These are phyloP conservation scores for Trachelipus rathkii DNA, from an alignment of 1,140 invertebrate species.

Conservation along the genomic window DNA sequence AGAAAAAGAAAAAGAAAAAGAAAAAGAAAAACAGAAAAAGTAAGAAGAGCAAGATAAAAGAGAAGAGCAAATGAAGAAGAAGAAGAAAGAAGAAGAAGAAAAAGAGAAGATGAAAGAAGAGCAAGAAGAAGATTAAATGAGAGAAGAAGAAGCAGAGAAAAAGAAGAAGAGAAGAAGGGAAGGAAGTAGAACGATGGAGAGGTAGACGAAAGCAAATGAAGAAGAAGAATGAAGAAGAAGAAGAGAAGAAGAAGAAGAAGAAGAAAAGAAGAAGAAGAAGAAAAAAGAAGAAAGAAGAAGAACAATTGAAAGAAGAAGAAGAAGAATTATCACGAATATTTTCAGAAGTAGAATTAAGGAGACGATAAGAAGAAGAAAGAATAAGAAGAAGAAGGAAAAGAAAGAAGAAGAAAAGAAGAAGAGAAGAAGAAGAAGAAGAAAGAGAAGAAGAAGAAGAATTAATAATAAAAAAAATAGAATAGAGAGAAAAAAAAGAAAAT, in stretches of 20 bases:
- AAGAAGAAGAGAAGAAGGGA: background rate
- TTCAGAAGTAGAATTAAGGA: constrained; percentile 4
- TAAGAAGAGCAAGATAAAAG: no score
- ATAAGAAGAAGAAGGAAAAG: no score
- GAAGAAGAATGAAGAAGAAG: no score
- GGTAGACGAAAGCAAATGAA: background rate
- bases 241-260: background rate
- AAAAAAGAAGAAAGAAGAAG: background rate
- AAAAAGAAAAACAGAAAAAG: no score
- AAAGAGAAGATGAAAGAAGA: no score
- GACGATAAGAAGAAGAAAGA: no score
- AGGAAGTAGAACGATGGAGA: background rate
- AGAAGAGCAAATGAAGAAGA: no score
- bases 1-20: no score
- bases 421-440: background rate
- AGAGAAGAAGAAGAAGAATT: no score
- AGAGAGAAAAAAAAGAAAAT: no score
- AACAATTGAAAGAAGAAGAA: background rate
- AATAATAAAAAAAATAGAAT: no score
- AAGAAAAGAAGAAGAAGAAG: background rate
- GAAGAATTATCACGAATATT: constrained; percentile 3
- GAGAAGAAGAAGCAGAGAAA: background rate
- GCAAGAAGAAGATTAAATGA: background rate
- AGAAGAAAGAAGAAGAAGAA: no score
- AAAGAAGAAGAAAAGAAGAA: background rate